Base-by-base conservation (phyloP, 2,888 invertebrate genomes). In the Latrodectus hesperus region DNA sequence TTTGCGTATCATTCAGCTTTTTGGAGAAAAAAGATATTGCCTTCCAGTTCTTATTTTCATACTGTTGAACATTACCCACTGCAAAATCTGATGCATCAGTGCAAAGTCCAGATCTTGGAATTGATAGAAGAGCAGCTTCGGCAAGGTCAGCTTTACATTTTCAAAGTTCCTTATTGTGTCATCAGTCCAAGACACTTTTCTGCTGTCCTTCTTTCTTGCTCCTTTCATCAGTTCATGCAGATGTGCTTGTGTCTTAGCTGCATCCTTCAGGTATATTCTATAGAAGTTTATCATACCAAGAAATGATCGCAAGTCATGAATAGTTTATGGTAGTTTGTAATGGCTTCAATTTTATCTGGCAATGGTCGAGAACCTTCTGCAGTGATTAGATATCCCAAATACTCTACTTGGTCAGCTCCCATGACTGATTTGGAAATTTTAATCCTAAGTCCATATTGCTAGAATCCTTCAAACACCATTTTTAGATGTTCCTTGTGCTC, bases 11-110 rank as follows among this genome's bases (percentile, higher is more conserved):
- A 55, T 55, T 68, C 10, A 88, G 64, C 22, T 80, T 84, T 65
- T 70, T 68, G 0, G 85, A 88, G 49, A 79, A 78, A 49, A 88
- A 86, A 3, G 70, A 60, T 9, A 79, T 73, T 52, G 73, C 74
- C 65, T 75, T 71, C 91, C 91, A 91, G 0, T 6, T 64, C 8
- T 78, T 78, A 6, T 79, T 74, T n/a, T 74, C 76, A 1, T 22
- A 67, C 71, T 91, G 91, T 22, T 91, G 90, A 9, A 91, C 90
- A 0, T 89, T 91, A 9, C 91, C 91, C 10, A 91, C 75, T 0
- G 90, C 89, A 14, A 67, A 68, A 55, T 90, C 60, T 49, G 70
- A 75, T 5, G 75, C 83, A 76, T 76, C 75, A 38, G 75, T 75
- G 16, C 26, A 55, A 6, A 84, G 79, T 17, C 14, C 74, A 64